phyloP scores from a whole-genome alignment of 1,140 invertebrate genomes.

The Popillia japonica region DNA sequence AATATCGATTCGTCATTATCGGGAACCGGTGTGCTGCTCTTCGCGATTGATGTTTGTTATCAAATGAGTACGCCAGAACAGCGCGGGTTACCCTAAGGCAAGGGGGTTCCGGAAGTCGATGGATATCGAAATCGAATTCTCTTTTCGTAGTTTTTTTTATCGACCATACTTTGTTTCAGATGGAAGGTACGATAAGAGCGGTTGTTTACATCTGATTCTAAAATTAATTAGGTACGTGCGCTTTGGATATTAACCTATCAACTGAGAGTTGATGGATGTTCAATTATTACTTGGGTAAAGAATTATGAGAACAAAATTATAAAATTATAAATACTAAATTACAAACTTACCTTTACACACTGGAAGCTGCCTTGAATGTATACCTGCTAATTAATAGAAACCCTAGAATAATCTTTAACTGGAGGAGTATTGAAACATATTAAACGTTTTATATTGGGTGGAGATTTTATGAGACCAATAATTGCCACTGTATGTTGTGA shows the following conservation, averaged over 20 bases:
- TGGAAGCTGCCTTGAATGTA: no score
- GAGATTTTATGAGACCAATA: no score
- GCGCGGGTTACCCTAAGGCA: background rate
- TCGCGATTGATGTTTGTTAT: constrained; percentile 32
- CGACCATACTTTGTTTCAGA: background rate
- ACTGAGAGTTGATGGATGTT: no score
- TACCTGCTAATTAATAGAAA: no score
- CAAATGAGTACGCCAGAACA: constrained; percentile 8
- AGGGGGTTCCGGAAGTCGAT: background rate
- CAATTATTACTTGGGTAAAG: no score
- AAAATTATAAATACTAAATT: no score
- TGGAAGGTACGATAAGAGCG: background rate
- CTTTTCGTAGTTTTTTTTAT: constrained; percentile 3
- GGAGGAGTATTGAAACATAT: no score
- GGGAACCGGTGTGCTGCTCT: constrained; percentile 29
- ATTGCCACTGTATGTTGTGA: no score
- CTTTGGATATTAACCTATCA: background rate
- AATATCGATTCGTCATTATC: constrained; percentile 39
- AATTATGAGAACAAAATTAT: no score
- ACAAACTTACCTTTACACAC: no score
- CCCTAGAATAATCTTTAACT: no score
- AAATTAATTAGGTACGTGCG: background rate
- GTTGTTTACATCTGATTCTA: background rate
- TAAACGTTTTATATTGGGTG: no score
- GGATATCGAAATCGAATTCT: constrained; percentile 14